These are phyloP conservation scores for Ptilonorhynchus violaceus DNA, from an alignment of 2,113 vertebrate genomes.

Conservation along the genomic window DNA sequence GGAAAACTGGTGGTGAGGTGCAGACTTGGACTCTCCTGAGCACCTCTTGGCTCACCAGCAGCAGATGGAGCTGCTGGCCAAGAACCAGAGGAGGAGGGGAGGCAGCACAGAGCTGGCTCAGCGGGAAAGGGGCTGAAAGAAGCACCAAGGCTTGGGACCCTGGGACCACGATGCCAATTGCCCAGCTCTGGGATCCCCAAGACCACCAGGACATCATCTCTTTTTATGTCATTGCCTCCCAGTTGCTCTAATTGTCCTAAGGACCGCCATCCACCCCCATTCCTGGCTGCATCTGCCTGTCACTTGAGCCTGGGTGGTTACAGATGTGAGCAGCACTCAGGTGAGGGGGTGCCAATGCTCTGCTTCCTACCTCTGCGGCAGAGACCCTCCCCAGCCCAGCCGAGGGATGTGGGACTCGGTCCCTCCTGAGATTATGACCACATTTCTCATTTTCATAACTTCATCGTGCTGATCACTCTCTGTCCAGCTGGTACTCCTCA, in stretches of 20 bases:
- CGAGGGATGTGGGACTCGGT: rapidly evolving
- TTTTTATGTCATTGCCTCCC: neutral
- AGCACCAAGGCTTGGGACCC: neutral
- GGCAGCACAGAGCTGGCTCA: neutral
- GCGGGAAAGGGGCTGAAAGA: neutral
- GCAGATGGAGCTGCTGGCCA: neutral
- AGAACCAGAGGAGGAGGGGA: neutral
- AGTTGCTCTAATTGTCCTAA: neutral
- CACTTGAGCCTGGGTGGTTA: neutral
- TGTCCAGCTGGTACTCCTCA: neutral
- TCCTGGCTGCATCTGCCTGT: neutral
- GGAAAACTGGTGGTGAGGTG: neutral
- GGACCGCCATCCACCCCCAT: rapidly evolving
- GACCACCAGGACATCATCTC: neutral
- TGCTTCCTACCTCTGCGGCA: neutral
- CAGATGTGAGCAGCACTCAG: neutral
- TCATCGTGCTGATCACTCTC: neutral
- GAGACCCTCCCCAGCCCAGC: neutral
- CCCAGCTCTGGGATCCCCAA: neutral
- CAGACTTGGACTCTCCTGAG: neutral
- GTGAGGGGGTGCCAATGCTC: neutral
- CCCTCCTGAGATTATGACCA: neutral
- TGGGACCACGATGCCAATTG: rapidly evolving
- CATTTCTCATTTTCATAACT: neutral
- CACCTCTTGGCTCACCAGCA: neutral